A percentile compares a stretch with the other conserved stretches of the same genome.
phyloP scores from a whole-genome alignment of 2,888 invertebrate species.

The Ichneumoninae sp. region DNA sequence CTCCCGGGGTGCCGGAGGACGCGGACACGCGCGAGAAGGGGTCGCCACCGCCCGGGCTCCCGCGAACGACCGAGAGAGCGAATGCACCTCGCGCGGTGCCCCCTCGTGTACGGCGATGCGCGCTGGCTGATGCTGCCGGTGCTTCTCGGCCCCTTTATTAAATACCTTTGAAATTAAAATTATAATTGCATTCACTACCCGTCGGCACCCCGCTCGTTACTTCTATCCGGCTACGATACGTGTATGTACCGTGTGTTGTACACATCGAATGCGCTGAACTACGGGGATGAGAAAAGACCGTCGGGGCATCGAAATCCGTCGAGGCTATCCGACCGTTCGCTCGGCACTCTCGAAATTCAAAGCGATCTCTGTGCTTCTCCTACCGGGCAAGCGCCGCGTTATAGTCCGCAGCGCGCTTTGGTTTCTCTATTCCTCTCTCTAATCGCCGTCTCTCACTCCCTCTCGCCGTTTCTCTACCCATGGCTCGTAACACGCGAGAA shows the following conservation, averaged over 20 bases:
- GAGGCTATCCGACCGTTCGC: slow-evolving; percentile 32
- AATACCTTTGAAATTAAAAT: slow-evolving; percentile 85
- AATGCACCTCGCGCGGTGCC: slow-evolving; percentile 14
- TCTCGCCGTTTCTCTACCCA: background rate
- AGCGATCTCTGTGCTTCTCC: slow-evolving; percentile 16
- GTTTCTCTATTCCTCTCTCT: slow-evolving; percentile 34
- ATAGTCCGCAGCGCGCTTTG: slow-evolving; percentile 49
- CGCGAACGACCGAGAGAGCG: slow-evolving; percentile 33
- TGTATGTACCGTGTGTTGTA: slow-evolving; percentile 3
- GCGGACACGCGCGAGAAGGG: slow-evolving; percentile 52
- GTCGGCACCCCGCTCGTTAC: slow-evolving; percentile 73
- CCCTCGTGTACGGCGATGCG: slow-evolving; percentile 32
- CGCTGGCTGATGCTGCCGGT: slow-evolving; percentile 19
- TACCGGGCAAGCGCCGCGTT: background rate
- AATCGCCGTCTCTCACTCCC: slow-evolving; percentile 27
- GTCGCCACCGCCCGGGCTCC: slow-evolving; percentile 59
- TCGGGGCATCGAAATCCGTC: slow-evolving; percentile 47
- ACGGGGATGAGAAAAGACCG: slow-evolving; percentile 9
- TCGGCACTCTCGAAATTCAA: slow-evolving; percentile 39
- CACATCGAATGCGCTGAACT: background rate
- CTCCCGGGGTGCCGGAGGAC: slow-evolving; percentile 54
- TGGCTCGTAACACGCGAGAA: slow-evolving; percentile 18
- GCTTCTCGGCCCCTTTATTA: slow-evolving; percentile 81
- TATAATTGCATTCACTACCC: slow-evolving; percentile 84
- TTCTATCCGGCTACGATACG: slow-evolving; percentile 55